A percentile compares a stretch with the other conserved stretches of the same genome.
phyloP scores from a whole-genome alignment of 2,888 invertebrate genomes.

The Drosophila affinis region DNA sequence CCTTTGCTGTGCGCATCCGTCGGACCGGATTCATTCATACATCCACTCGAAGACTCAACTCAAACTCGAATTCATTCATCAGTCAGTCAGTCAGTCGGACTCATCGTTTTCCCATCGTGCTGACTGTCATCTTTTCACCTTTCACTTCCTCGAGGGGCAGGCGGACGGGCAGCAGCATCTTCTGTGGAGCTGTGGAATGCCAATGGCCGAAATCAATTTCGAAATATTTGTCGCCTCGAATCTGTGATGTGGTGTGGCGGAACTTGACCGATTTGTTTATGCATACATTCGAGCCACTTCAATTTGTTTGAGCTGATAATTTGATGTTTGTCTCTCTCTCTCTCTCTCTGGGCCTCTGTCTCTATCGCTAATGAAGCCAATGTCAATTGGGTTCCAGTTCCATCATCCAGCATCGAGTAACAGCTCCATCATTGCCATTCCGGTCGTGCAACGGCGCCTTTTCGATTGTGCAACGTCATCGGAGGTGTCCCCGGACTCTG shows the following conservation, averaged over 20 bases:
- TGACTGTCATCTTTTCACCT: conserved; percentile 19
- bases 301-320: conserved; percentile 70
- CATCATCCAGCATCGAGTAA: background rate
- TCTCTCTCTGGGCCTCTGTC: conserved; percentile 5
- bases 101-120: conserved; percentile 13
- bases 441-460: conserved; percentile 19
- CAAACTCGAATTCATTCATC: background rate
- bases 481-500: conserved; percentile 21
- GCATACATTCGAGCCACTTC: conserved; percentile 40
- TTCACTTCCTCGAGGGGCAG: conserved; percentile 26
- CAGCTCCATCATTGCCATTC: background rate
- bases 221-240: conserved; percentile 56
- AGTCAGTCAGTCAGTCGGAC: background rate
- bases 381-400: conserved; percentile 47
- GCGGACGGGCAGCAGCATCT: background rate
- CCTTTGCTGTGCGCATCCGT: background rate
- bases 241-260: conserved; percentile 15
- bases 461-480: conserved; percentile 65
- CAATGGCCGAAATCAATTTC: conserved; percentile 15
- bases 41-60: conserved; percentile 4
- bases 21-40: conserved; percentile 1
- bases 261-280: conserved; percentile 45
- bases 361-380: conserved; percentile 69
- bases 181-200: conserved; percentile 4
- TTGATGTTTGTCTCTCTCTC: conserved; percentile 41